phyloP scores from a whole-genome alignment of 2,113 vertebrate species.

The Aviceda subcristata region DNA sequence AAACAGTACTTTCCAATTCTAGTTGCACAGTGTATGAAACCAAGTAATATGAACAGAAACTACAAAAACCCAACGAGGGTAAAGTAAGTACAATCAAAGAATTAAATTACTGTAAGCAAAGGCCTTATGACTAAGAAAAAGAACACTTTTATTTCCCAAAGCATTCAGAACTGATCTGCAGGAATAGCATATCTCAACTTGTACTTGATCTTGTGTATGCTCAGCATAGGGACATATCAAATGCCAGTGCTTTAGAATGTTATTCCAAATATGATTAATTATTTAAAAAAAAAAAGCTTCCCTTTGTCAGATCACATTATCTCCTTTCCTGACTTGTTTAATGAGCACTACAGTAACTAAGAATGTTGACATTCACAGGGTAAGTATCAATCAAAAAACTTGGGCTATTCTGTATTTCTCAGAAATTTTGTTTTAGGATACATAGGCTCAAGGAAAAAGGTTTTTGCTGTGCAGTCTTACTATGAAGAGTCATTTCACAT shows the following conservation, averaged over 20 bases:
- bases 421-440: not conserved
- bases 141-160: not conserved
- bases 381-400: not conserved
- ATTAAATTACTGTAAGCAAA: not conserved
- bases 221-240: not conserved
- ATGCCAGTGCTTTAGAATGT: not conserved
- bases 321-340: not conserved
- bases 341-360: not conserved
- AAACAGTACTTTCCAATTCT: not conserved
- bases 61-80: not conserved
- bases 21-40: not conserved
- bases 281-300: not conserved
- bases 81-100: not conserved
- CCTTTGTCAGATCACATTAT: not conserved
- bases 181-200: not conserved
- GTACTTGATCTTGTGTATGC: accelerated
- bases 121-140: not conserved
- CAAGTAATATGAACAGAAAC: not conserved
- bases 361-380: not conserved
- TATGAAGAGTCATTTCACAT: not conserved
- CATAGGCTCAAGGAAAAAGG: not conserved
- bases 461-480: not conserved
- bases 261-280: not conserved
- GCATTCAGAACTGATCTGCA: not conserved
- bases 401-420: not conserved